Conservation (phyloP, 2,797 vertebrate species). For the Gambelia wislizenii region DNA sequence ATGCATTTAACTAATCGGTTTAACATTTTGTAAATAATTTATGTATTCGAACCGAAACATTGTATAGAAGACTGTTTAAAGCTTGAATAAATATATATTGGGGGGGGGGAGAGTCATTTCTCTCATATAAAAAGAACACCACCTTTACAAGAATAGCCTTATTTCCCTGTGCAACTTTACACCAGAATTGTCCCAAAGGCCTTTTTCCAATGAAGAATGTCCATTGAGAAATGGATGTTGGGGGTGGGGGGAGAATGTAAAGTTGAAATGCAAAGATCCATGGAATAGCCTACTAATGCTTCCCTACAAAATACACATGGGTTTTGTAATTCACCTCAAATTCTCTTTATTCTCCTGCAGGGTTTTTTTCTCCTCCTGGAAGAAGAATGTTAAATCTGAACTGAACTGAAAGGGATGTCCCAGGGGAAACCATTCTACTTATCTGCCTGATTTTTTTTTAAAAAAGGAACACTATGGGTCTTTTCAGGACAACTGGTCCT, state of each 20-base stretch:
- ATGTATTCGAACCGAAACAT: no score
- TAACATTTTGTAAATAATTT: no score
- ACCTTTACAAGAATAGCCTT: background rate
- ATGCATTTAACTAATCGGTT: no score
- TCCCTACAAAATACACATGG: background rate
- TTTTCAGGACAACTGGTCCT: slow-evolving; percentile 14
- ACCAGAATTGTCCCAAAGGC: background rate
- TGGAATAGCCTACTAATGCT: background rate
- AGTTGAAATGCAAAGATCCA: background rate
- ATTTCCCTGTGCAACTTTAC: background rate
- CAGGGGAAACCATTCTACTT: background rate
- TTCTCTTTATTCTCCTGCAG: background rate
- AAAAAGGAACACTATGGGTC: background rate
- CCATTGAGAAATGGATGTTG: background rate
- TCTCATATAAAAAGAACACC: background rate
- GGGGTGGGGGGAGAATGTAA: no score
- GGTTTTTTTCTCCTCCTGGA: background rate
- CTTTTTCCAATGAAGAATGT: background rate
- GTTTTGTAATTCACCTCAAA: background rate
- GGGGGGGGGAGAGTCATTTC: background rate
- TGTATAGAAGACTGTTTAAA: no score
- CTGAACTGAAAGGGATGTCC: background rate
- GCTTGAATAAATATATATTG: no score
- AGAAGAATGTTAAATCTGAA: background rate
- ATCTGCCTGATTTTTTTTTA: background rate